Evolutionary conservation across 2,113 vertebrate genomes (phyloP).

Genomic region (Lichenostomus cassidix): DNA sequence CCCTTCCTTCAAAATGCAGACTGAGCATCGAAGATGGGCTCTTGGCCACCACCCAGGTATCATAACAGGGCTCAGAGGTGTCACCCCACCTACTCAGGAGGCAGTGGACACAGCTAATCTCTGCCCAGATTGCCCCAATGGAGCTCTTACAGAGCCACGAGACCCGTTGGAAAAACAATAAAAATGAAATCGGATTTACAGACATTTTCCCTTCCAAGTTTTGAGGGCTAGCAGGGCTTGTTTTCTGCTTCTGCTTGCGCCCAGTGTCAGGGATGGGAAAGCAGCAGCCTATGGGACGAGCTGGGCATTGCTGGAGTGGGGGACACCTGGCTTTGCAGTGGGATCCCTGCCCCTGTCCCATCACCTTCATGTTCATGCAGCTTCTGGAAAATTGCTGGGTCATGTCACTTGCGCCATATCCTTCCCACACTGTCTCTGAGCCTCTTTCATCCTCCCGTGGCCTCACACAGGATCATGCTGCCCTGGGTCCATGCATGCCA

Average conservation of each 20-base stretch:
- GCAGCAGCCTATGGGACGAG: rapidly evolving
- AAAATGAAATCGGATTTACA: not conserved
- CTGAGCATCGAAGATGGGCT: rapidly evolving
- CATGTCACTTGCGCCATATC: not conserved
- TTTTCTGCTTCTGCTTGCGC: not conserved
- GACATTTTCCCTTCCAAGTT: not conserved
- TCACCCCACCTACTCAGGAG: not conserved
- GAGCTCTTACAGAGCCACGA: not conserved
- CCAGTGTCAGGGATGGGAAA: not conserved
- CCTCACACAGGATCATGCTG: not conserved
- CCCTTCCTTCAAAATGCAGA: not conserved
- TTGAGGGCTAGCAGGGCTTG: not conserved
- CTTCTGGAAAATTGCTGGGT: not conserved
- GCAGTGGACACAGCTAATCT: not conserved
- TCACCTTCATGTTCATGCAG: not conserved
- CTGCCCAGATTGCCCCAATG: rapidly evolving
- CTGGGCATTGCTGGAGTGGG: not conserved
- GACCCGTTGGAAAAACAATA: not conserved
- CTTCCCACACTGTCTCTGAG: not conserved
- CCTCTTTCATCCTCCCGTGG: not conserved
- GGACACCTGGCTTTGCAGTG: rapidly evolving
- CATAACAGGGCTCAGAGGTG: not conserved
- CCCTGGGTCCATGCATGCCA: rapidly evolving
- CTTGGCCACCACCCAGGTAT: rapidly evolving
- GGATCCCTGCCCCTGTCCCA: rapidly evolving